Evolutionary conservation across 2,113 vertebrate species (phyloP).

Genomic region (Callipepla squamata): DNA sequence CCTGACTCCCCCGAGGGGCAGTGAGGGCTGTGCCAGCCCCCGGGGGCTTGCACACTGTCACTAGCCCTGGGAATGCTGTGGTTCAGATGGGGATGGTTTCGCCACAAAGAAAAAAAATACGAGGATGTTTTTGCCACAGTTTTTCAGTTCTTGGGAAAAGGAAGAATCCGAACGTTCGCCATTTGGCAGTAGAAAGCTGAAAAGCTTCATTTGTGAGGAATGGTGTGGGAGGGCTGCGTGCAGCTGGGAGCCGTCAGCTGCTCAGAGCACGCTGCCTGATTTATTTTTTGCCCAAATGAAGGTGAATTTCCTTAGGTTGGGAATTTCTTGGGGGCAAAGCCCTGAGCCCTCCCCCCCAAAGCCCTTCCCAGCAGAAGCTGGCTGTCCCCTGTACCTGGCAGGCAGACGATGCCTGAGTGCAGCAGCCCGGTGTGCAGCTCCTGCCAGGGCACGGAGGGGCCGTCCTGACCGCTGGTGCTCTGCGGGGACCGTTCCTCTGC

Average conservation of each 20-base stretch:
- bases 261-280: not conserved
- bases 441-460: constrained; percentile 55
- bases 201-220: constrained; percentile 59
- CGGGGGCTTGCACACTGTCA: fast-evolving
- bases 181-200: constrained; percentile 38
- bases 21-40: fast-evolving
- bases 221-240: constrained; percentile 57
- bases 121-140: not conserved
- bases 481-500: not conserved
- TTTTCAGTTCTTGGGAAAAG: constrained; percentile 8
- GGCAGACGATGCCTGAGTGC: constrained; percentile 79
- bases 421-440: constrained; percentile 79
- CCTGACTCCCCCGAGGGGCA: not conserved
- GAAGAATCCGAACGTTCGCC: constrained; percentile 34
- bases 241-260: not conserved
- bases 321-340: not conserved
- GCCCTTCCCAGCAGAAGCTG: not conserved
- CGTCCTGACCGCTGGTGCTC: not conserved
- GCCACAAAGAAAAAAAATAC: not conserved
- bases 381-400: constrained; percentile 81
- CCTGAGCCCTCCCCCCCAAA: not conserved
- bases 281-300: not conserved
- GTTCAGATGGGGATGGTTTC: not conserved
- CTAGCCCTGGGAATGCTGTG: not conserved
- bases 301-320: not conserved